Evolutionary conservation across 2,888 invertebrate genomes (phyloP).

Genomic region (Argyresthia goedartella): DNA sequence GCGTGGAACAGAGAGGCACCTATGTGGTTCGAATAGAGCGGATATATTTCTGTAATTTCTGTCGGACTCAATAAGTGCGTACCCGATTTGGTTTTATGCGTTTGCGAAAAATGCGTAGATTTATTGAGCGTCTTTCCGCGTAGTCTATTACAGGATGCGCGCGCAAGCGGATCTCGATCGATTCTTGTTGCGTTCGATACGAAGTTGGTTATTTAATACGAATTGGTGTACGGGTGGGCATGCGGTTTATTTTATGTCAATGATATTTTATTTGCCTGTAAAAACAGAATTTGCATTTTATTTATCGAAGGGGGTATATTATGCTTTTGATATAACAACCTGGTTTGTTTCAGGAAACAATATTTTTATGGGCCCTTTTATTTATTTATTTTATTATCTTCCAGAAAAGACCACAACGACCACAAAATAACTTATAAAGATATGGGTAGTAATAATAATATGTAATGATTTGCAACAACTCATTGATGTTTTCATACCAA

Average conservation of each 20-base stretch:
- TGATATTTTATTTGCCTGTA: too few species aligned
- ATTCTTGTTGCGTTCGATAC: not conserved
- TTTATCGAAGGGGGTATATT: too few species aligned
- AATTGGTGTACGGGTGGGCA: not conserved
- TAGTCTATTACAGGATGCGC: conserved; percentile 39
- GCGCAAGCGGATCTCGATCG: not conserved
- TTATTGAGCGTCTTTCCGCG: conserved; percentile 53
- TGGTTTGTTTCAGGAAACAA: too few species aligned
- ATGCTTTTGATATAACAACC: too few species aligned
- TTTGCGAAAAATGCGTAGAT: conserved; percentile 62
- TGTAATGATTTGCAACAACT: too few species aligned
- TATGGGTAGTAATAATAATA: too few species aligned
- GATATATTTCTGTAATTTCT: conserved; percentile 19
- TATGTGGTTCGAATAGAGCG: conserved; percentile 34
- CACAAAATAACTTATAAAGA: too few species aligned
- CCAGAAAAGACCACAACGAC: too few species aligned
- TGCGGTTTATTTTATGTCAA: not conserved
- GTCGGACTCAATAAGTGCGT: conserved; percentile 54
- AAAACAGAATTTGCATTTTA: too few species aligned
- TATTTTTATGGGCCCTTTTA: too few species aligned
- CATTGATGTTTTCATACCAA: too few species aligned
- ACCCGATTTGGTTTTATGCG: conserved; percentile 49
- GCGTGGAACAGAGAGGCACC: conserved; percentile 28
- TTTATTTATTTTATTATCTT: too few species aligned
- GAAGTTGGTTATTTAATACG: not conserved